phyloP scores from a whole-genome alignment of 2,113 vertebrate species.

The Rostratula benghalensis region DNA sequence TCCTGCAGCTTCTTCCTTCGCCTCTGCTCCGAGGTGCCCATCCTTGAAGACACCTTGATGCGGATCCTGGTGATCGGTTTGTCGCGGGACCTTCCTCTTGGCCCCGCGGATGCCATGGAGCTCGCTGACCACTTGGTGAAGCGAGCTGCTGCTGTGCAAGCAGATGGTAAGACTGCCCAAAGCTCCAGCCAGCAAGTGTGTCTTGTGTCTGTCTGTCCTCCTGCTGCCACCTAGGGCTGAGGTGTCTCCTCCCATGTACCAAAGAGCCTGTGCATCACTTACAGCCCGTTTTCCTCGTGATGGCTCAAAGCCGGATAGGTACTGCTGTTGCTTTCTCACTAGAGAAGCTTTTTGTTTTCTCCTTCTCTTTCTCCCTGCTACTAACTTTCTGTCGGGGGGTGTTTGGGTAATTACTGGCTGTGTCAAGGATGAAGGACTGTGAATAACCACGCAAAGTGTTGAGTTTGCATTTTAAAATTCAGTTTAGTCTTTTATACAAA shows the following conservation, averaged over 20 bases:
- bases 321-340: background rate
- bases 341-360: conserved; percentile 1
- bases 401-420: background rate
- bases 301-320: background rate
- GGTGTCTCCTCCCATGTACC: background rate
- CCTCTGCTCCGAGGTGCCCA: conserved; percentile 96
- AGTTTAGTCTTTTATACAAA: background rate
- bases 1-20: conserved; percentile 92
- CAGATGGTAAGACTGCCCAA: conserved; percentile 79
- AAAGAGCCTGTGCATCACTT: background rate
- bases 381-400: background rate
- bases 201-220: background rate
- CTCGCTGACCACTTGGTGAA: conserved; percentile 97
- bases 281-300: background rate
- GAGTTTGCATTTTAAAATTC: background rate
- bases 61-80: conserved; percentile 93
- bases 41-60: conserved; percentile 97
- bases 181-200: background rate
- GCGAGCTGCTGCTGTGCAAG: conserved; percentile 91
- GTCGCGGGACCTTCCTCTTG: conserved; percentile 92
- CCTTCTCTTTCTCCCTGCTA: background rate
- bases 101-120: conserved; percentile 96
- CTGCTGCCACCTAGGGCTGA: background rate
- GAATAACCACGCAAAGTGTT: background rate
- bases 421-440: background rate